Evolutionary conservation across 1,140 invertebrate genomes (phyloP).

Genomic region (Leptinotarsa lineolata): DNA sequence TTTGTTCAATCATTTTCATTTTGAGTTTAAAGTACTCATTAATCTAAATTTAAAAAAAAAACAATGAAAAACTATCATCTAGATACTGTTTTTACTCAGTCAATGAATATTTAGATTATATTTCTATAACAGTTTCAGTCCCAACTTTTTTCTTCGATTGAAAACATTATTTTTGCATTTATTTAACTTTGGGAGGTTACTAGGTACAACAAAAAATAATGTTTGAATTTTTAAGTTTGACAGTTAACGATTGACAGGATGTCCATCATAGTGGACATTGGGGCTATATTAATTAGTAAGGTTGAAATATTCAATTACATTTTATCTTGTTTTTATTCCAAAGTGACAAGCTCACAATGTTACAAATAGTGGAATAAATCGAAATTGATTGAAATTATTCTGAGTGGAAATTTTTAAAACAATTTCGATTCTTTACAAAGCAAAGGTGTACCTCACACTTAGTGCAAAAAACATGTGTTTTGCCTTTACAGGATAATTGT

Average conservation of each 20-base stretch:
- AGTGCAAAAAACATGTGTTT: constrained; percentile 13
- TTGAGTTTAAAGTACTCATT: no score
- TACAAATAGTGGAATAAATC: background rate
- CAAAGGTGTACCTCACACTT: constrained; percentile 22
- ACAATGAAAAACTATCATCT: no score
- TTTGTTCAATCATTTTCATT: no score
- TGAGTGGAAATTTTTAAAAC: constrained; percentile 12
- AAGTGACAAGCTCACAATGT: background rate
- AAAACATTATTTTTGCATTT: constrained; percentile 11
- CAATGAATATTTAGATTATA: no score
- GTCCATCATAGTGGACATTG: no score
- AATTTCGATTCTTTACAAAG: constrained; percentile 24
- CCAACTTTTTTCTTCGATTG: background rate
- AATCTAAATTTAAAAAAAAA: no score
- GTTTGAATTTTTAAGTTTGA: no score
- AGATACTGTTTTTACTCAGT: no score
- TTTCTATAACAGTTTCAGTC: background rate
- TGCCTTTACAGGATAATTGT: constrained; percentile 7
- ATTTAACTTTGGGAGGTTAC: background rate
- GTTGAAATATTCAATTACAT: background rate
- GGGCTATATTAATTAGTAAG: background rate
- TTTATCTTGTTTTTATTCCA: background rate
- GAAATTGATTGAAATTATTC: background rate
- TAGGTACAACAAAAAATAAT: no score
- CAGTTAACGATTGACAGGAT: no score